These are phyloP conservation scores for Poliocrania exsul DNA, from an alignment of 2,797 vertebrate genomes.

Conservation along the genomic window DNA sequence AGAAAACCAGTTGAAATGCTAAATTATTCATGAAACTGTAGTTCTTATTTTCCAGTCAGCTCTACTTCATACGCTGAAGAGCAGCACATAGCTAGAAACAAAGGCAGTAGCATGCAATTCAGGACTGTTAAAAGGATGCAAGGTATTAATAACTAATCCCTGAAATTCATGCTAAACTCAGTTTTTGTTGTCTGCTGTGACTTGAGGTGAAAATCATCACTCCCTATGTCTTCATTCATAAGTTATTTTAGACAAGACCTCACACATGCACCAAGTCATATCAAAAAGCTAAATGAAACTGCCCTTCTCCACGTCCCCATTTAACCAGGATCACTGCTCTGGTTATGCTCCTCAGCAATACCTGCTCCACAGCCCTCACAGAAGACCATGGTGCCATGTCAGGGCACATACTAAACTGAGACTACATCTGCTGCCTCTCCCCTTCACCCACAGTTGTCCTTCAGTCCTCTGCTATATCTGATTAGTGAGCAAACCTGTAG, in stretches of 20 bases:
- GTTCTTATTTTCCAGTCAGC: neutral
- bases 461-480: neutral
- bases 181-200: neutral
- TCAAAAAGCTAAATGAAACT: neutral
- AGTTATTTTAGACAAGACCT: neutral
- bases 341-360: neutral
- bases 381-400: accelerated
- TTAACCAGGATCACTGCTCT: neutral
- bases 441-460: neutral
- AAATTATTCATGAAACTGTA: conserved; percentile 5
- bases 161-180: neutral
- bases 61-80: neutral
- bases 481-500: neutral
- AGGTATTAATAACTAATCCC: neutral
- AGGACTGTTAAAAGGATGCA: neutral
- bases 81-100: neutral
- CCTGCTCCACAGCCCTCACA: neutral
- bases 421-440: neutral
- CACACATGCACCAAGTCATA: neutral
- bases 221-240: neutral
- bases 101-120: neutral
- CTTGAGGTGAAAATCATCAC: neutral
- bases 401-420: neutral
- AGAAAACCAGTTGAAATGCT: neutral
- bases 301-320: neutral